phyloP scores from a whole-genome alignment of 2,888 invertebrate species.

The Lepidocyrtinus sp. region DNA sequence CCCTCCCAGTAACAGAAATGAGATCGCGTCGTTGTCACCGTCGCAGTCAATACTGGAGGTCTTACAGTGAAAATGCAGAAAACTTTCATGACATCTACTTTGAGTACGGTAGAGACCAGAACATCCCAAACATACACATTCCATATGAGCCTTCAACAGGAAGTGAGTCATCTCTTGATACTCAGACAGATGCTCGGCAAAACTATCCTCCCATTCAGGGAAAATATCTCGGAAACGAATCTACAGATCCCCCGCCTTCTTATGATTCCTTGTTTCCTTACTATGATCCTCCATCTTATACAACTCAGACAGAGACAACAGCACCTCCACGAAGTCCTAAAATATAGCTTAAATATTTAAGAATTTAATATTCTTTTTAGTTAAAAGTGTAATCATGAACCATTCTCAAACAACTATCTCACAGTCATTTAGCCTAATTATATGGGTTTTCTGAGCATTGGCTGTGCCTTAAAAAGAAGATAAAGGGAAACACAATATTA shows the following conservation, averaged over 20 bases:
- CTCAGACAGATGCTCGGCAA: conserved; percentile 16
- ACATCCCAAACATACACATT: conserved; percentile 43
- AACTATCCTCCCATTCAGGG: not conserved
- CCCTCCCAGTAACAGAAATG: conserved; percentile 30
- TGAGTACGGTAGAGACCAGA: conserved; percentile 32
- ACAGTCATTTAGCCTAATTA: too few relatives aligned
- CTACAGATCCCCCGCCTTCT: conserved; percentile 51
- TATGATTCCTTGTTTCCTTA: conserved; percentile 56
- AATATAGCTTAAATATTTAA: conserved; percentile 2
- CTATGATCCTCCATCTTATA: too few relatives aligned
- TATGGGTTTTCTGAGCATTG: too few relatives aligned
- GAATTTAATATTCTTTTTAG: not conserved
- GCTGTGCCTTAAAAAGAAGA: too few relatives aligned
- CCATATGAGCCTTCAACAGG: conserved; percentile 31
- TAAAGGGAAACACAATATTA: too few relatives aligned
- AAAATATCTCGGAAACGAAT: not conserved
- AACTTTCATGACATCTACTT: conserved; percentile 46
- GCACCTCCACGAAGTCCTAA: conserved; percentile 22
- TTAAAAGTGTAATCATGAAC: not conserved
- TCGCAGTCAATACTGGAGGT: conserved; percentile 11
- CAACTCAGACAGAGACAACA: conserved; percentile 50
- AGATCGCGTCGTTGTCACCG: conserved; percentile 21
- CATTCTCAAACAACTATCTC: too few relatives aligned
- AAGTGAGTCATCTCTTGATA: not conserved
- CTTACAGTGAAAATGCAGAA: not conserved